Evolutionary conservation across 2,888 invertebrate genomes (phyloP).

Genomic region (Caradrina kadenii): DNA sequence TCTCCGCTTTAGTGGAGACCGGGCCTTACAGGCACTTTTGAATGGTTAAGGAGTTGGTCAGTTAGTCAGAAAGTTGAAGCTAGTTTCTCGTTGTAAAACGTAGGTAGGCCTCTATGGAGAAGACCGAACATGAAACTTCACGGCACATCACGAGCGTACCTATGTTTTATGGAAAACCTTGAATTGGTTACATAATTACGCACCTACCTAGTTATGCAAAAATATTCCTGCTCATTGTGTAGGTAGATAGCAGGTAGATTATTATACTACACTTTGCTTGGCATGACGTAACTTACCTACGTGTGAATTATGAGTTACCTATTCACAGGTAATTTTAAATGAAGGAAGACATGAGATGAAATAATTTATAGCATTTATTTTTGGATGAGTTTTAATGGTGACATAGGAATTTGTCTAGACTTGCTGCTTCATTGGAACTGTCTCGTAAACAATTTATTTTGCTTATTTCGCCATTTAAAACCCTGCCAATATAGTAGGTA

Average conservation of each 20-base stretch:
- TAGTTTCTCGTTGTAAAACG: too few species aligned
- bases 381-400: conserved; percentile 33
- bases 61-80: too few species aligned
- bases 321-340: conserved; percentile 45
- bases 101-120: too few species aligned
- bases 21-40: too few species aligned
- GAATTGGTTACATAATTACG: not conserved
- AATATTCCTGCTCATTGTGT: conserved; percentile 9
- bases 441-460: not conserved
- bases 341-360: conserved; percentile 28
- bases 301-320: conserved; percentile 22
- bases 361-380: conserved; percentile 54
- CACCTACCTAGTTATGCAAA: conserved; percentile 22
- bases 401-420: conserved; percentile 27
- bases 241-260: too few species aligned
- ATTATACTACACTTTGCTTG: conserved; percentile 19
- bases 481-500: not conserved
- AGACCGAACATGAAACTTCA: too few species aligned
- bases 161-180: too few species aligned
- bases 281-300: conserved; percentile 21
- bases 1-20: too few species aligned
- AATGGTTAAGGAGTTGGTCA: too few species aligned
- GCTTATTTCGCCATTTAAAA: conserved; percentile 2
- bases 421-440: conserved; percentile 13
- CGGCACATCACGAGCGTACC: too few species aligned